phyloP scores from a whole-genome alignment of 2,113 vertebrate genomes.

The Tretioscincus oriximinensis region DNA sequence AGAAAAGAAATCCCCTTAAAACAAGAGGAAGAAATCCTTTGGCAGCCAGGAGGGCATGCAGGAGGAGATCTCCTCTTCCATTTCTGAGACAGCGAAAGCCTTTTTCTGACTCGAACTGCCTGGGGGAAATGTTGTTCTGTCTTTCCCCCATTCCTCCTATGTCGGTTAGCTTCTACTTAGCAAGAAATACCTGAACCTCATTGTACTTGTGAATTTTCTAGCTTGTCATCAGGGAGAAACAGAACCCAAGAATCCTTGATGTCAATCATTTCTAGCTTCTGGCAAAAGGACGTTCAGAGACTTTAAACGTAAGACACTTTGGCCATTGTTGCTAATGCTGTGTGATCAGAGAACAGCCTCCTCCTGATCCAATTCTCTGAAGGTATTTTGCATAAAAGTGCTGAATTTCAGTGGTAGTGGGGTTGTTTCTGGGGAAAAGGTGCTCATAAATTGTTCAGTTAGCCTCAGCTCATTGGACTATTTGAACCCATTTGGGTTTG shows the following conservation, averaged over 20 bases:
- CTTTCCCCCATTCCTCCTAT: background rate
- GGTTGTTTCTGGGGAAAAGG: no score
- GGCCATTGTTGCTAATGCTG: slow-evolving; percentile 6
- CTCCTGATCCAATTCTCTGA: background rate
- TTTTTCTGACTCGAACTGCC: background rate
- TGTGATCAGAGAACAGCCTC: background rate
- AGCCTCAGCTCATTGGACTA: no score
- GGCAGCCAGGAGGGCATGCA: background rate
- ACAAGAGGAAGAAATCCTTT: background rate
- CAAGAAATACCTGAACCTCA: slow-evolving; percentile 41
- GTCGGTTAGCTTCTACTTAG: slow-evolving; percentile 47
- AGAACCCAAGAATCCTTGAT: background rate
- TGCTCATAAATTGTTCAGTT: background rate
- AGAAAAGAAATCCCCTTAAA: background rate
- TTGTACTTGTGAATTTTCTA: slow-evolving; percentile 33
- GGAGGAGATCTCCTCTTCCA: background rate
- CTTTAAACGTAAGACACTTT: background rate
- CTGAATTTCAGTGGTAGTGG: background rate
- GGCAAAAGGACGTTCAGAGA: slow-evolving; percentile 23
- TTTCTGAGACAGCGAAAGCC: background rate
- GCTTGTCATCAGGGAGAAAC: slow-evolving; percentile 45
- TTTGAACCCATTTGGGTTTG: no score
- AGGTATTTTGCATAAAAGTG: slow-evolving; percentile 3
- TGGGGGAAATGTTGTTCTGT: background rate
- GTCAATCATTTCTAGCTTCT: slow-evolving; percentile 24